These are phyloP conservation scores for Tryphoninae sp. DNA, from an alignment of 2,888 invertebrate species.

Conservation along the genomic window DNA sequence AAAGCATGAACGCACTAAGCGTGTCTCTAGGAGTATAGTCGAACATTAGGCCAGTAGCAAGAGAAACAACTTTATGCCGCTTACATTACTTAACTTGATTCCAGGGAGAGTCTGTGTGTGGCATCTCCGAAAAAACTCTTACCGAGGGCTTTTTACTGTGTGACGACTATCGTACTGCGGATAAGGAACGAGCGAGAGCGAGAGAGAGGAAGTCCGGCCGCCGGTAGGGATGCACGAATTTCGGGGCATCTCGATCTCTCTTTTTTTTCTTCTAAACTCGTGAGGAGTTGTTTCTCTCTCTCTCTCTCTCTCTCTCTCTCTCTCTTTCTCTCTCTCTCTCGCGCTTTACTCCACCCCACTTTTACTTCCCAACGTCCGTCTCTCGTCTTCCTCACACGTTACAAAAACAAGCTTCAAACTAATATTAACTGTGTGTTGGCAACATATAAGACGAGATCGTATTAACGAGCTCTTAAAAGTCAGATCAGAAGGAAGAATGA, in stretches of 20 bases:
- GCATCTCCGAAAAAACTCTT: slow-evolving; percentile 32
- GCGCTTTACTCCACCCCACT: not conserved
- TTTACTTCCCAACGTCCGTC: not conserved
- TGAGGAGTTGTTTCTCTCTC: not conserved
- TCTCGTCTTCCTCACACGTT: slow-evolving; percentile 66
- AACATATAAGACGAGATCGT: slow-evolving; percentile 79
- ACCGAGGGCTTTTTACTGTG: slow-evolving; percentile 7
- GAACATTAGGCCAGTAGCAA: slow-evolving; percentile 43
- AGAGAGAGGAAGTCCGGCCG: slow-evolving; percentile 35
- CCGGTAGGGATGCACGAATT: slow-evolving; percentile 27
- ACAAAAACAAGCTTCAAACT: slow-evolving; percentile 80
- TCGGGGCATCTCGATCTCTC: slow-evolving; percentile 29
- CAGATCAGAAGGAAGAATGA: slow-evolving; percentile 77
- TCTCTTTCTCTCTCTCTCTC: no score
- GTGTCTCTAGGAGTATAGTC: slow-evolving; percentile 42
- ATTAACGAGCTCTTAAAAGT: slow-evolving; percentile 80
- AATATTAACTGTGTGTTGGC: slow-evolving; percentile 80
- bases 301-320: not conserved
- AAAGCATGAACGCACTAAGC: slow-evolving; percentile 42
- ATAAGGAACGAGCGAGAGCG: slow-evolving; percentile 5
- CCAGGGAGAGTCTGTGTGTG: slow-evolving; percentile 39
- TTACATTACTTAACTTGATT: slow-evolving; percentile 57
- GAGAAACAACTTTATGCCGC: slow-evolving; percentile 57
- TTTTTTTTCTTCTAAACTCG: slow-evolving; percentile 13
- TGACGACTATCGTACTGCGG: slow-evolving; percentile 41